phyloP scores from a whole-genome alignment of 2,113 vertebrate species.

The Illadopsis cleaveri region DNA sequence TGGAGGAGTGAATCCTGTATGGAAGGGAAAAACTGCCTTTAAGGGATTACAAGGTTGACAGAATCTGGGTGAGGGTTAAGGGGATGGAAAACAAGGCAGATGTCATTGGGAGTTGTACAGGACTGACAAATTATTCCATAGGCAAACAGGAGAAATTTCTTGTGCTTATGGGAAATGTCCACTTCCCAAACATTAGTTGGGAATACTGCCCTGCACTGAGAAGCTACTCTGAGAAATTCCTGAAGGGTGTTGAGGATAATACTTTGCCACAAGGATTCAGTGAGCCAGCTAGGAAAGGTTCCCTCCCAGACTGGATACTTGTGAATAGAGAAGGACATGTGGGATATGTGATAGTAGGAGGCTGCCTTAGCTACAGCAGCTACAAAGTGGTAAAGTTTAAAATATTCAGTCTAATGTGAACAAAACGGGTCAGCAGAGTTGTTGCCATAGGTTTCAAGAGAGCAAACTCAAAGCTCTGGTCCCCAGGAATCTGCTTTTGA shows the following conservation, averaged over 20 bases:
- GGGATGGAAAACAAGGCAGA: neutral
- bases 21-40: neutral
- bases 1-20: neutral
- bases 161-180: neutral
- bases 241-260: neutral
- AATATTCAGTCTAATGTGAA: neutral
- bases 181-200: neutral
- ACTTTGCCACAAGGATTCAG: neutral
- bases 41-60: neutral
- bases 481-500: neutral
- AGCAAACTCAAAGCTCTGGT: neutral
- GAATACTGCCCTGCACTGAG: neutral
- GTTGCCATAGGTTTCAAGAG: neutral
- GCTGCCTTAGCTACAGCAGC: neutral
- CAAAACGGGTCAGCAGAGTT: neutral
- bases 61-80: neutral
- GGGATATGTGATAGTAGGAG: neutral
- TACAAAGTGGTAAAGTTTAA: neutral
- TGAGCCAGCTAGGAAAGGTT: neutral
- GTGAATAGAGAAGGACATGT: neutral
- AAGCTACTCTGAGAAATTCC: neutral
- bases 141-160: neutral
- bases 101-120: neutral
- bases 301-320: neutral
- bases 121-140: neutral